phyloP scores from a whole-genome alignment of 2,888 invertebrate species.

The Drosophila recens region DNA sequence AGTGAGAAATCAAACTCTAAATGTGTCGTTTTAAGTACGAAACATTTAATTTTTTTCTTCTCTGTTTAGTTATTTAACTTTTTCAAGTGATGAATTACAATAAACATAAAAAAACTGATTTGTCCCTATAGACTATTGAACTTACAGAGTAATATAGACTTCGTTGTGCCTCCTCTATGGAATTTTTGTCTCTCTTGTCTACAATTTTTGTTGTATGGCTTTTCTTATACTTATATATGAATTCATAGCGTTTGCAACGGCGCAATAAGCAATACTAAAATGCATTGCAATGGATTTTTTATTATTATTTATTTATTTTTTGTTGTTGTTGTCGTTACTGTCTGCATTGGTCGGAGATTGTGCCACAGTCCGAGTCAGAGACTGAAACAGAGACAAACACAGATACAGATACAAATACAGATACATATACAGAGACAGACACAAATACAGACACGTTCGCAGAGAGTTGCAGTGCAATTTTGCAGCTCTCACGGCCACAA shows the following conservation, averaged over 20 bases:
- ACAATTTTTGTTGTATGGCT: constrained; percentile 22
- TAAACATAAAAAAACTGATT: neutral
- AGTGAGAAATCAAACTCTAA: too few species aligned
- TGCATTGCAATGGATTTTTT: constrained; percentile 72
- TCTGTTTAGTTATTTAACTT: neutral
- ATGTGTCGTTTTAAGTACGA: too few species aligned
- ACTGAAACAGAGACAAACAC: constrained; percentile 5
- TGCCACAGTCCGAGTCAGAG: constrained; percentile 17
- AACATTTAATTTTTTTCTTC: neutral
- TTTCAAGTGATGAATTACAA: neutral
- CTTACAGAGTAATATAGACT: constrained; percentile 32
- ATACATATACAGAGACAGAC: neutral
- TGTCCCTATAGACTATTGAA: neutral
- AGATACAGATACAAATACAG: constrained; percentile 4
- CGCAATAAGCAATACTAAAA: constrained; percentile 71
- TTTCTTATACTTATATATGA: constrained; percentile 57
- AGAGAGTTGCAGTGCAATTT: constrained; percentile 50
- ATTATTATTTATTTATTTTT: constrained; percentile 48
- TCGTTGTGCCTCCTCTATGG: constrained; percentile 31
- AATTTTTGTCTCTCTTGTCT: constrained; percentile 20
- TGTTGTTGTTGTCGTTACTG: constrained; percentile 32
- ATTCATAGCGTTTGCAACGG: constrained; percentile 67
- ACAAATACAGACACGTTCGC: neutral
- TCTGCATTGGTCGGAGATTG: constrained; percentile 34
- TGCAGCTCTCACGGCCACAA: constrained; percentile 76